A percentile compares a stretch with the other conserved stretches of the same genome.
Conservation (phyloP, 2,888 invertebrate species). For the Leucophenga maculata region DNA sequence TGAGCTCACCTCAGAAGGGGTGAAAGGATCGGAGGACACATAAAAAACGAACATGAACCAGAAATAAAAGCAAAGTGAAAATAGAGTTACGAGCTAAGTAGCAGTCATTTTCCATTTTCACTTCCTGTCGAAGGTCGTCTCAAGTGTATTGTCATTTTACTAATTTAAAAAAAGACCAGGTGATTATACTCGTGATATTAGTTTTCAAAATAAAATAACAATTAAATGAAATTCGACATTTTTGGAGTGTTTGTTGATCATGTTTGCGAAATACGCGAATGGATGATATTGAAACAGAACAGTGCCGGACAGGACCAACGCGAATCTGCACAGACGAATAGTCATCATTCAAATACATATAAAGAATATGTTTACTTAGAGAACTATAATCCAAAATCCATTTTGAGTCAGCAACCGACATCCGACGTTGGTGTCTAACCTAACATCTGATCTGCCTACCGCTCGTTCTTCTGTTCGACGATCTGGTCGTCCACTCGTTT, state of each 20-base stretch:
- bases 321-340: background rate
- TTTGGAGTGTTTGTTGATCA: no score
- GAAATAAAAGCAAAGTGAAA: background rate
- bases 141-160: background rate
- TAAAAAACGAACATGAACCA: background rate
- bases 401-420: background rate
- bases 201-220: no score
- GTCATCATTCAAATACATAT: background rate
- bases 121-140: constrained; percentile 24
- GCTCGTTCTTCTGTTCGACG: no score
- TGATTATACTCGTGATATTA: no score
- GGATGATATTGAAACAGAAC: no score
- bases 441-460: constrained; percentile 1
- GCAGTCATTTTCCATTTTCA: constrained; percentile 20
- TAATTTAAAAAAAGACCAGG: background rate
- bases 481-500: background rate
- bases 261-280: no score
- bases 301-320: no score
- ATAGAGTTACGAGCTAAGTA: constrained; percentile 15
- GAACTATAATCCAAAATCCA: background rate
- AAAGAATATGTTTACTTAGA: constrained; percentile 13
- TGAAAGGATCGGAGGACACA: background rate
- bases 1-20: background rate
- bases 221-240: no score
- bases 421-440: background rate